Percentiles rank a stretch among this genome's conserved stretches.
phyloP scores from a whole-genome alignment of 2,113 vertebrate genomes.

The Gnathonemus longibarbis region DNA sequence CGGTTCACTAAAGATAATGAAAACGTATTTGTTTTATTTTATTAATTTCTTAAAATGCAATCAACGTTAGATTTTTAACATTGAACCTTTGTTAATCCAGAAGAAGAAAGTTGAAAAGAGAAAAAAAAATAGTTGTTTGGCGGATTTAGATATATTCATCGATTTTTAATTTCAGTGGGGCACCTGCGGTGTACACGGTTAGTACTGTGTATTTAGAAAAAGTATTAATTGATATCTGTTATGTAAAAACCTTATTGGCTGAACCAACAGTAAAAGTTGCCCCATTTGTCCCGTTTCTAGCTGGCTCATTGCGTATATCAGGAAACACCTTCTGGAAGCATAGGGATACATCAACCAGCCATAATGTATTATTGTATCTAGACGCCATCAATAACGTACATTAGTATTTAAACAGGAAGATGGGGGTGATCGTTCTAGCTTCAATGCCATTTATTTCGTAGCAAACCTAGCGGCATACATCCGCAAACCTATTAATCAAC shows the following conservation, averaged over 20 bases:
- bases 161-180: neutral
- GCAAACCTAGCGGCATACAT: neutral
- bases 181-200: neutral
- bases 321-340: neutral
- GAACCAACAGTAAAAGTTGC: neutral
- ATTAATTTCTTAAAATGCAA: neutral
- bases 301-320: neutral
- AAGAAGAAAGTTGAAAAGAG: neutral
- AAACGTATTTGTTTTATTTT: neutral
- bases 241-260: neutral
- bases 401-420: neutral
- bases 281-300: neutral
- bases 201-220: neutral
- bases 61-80: neutral
- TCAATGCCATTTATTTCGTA: neutral
- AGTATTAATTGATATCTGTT: neutral
- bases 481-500: neutral
- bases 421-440: neutral
- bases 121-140: neutral
- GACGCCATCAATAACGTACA: neutral
- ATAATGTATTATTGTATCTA: neutral
- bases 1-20: neutral
- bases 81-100: neutral
- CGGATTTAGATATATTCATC: neutral
- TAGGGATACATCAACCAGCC: constrained; percentile 11